phyloP scores from a whole-genome alignment of 2,113 vertebrate genomes.

The Coryphaenoides rupestris region DNA sequence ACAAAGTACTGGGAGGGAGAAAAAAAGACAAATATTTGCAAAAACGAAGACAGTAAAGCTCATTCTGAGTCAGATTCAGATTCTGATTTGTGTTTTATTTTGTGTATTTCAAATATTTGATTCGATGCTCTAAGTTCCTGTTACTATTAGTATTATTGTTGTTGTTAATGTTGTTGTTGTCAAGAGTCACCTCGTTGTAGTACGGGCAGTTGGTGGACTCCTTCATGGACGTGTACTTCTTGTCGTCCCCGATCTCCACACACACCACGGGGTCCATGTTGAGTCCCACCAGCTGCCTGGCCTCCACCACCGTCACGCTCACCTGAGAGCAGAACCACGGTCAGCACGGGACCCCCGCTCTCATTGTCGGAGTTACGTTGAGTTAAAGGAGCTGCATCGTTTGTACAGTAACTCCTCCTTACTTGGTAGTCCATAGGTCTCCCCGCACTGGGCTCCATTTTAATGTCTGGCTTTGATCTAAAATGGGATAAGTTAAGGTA shows the following conservation, averaged over 20 bases:
- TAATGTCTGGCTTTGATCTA: conserved; percentile 96
- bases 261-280: conserved; percentile 98
- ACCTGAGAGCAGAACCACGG: conserved; percentile 68
- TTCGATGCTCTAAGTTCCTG: no score
- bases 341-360: background rate
- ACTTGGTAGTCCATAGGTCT: conserved; percentile 95
- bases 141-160: background rate
- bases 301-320: conserved; percentile 91
- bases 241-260: conserved; percentile 94
- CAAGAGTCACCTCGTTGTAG: conserved; percentile 88
- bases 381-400: no score
- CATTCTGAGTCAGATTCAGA: no score
- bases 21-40: no score
- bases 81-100: no score
- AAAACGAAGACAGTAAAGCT: no score
- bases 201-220: conserved; percentile 97
- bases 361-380: no score
- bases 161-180: background rate
- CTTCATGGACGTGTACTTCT: conserved; percentile 98
- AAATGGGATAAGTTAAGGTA: background rate
- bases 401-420: conserved; percentile 18
- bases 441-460: conserved; percentile 93
- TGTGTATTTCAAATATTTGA: no score
- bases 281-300: conserved; percentile 90
- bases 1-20: conserved; percentile 86